Evolutionary conservation across 2,888 invertebrate species (phyloP).

Genomic region (Nebria brevicollis): DNA sequence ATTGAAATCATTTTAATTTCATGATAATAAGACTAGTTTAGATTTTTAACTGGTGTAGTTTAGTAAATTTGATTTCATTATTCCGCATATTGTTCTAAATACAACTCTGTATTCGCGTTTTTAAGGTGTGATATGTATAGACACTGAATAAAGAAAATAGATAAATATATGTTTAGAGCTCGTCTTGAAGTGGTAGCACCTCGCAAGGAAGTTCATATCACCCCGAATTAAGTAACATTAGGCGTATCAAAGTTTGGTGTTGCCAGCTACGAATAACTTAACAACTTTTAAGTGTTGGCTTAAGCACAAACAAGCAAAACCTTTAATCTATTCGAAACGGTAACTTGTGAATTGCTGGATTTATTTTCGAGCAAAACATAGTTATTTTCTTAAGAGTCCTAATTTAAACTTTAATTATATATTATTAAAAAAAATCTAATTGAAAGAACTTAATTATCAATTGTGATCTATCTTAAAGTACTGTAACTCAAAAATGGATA

Average conservation of each 20-base stretch:
- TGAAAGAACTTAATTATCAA: too few species aligned
- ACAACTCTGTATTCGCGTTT: not conserved
- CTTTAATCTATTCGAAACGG: not conserved
- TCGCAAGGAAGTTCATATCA: not conserved
- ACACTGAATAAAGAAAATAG: not conserved
- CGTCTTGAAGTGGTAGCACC: not conserved
- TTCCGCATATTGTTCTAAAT: not conserved
- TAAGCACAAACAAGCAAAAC: not conserved
- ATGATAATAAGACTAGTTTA: too few species aligned
- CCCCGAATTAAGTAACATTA: not conserved
- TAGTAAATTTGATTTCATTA: too few species aligned
- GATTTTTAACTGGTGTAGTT: too few species aligned
- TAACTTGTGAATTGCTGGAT: not conserved
- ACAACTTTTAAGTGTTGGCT: not conserved
- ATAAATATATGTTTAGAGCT: not conserved
- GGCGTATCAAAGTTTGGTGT: not conserved
- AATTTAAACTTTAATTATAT: too few species aligned
- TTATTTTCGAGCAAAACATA: not conserved
- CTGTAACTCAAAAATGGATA: too few species aligned
- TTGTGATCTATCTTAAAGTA: too few species aligned
- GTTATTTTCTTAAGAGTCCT: not conserved
- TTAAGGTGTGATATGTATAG: not conserved
- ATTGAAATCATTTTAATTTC: too few species aligned
- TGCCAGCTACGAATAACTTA: not conserved
- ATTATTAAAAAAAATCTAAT: too few species aligned